Evolutionary conservation across 2,888 invertebrate genomes (phyloP).

Genomic region (Drosophila paranaensis): DNA sequence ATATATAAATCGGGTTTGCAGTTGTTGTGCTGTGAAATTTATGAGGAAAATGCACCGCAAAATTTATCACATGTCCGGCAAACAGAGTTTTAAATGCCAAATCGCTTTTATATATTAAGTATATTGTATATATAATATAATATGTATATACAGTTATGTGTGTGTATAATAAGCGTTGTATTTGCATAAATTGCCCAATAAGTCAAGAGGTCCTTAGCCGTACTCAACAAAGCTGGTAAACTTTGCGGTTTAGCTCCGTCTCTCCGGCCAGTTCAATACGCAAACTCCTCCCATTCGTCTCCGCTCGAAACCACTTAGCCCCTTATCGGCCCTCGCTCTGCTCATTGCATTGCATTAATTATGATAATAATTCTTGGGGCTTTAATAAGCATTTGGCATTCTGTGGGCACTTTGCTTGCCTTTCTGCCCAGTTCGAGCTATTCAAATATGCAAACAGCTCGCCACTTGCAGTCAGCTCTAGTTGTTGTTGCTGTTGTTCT

Average conservation of each 20-base stretch:
- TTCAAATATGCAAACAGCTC: constrained; percentile 65
- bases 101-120: constrained; percentile 27
- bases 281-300: not conserved
- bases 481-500: constrained; percentile 15
- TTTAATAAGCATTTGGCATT: constrained; percentile 68
- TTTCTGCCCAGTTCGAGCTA: constrained; percentile 27
- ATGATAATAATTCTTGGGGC: constrained; percentile 75
- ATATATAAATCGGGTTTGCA: constrained; percentile 60
- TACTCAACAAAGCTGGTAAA: constrained; percentile 26
- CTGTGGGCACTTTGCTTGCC: constrained; percentile 47
- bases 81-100: constrained; percentile 46
- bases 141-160: not conserved
- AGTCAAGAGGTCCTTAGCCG: constrained; percentile 35
- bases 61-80: constrained; percentile 69
- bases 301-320: not conserved
- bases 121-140: not conserved
- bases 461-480: constrained; percentile 44
- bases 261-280: not conserved
- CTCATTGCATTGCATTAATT: constrained; percentile 65
- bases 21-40: constrained; percentile 57
- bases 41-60: constrained; percentile 69
- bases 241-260: constrained; percentile 36
- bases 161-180: constrained; percentile 53
- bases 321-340: not conserved
- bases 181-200: constrained; percentile 64